These are phyloP conservation scores for Propithecus coquereli DNA, from an alignment of 2,113 vertebrate genomes.

Conservation along the genomic window DNA sequence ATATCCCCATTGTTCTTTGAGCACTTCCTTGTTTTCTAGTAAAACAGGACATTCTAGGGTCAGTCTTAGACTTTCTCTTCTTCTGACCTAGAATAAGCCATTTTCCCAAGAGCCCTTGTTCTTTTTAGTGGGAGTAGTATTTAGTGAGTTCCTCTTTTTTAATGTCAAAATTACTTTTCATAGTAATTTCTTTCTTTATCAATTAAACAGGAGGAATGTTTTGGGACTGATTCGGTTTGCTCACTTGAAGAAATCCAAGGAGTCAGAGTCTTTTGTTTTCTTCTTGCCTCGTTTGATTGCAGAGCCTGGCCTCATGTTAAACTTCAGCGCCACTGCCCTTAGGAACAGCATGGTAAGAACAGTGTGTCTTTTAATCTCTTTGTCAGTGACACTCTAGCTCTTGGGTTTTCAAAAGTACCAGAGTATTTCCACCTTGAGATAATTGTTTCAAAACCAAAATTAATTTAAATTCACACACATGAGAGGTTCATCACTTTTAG, in stretches of 20 bases:
- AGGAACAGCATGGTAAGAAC: conserved; percentile 89
- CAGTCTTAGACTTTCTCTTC: background rate
- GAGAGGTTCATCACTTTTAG: accelerated
- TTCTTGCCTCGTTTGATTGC: conserved; percentile 87
- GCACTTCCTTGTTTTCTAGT: background rate
- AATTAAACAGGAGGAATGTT: conserved; percentile 75
- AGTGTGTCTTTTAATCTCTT: accelerated
- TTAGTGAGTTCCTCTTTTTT: background rate
- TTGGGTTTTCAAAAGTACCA: background rate
- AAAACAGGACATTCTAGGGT: background rate
- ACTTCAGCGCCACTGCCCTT: conserved; percentile 92
- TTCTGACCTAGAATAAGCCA: background rate
- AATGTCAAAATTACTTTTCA: background rate
- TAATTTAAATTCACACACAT: background rate
- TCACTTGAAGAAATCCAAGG: conserved; percentile 74
- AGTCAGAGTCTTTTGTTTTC: conserved; percentile 72
- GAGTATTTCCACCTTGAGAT: background rate
- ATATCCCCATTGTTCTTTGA: background rate
- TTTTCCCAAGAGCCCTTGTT: background rate
- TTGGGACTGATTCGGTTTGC: conserved; percentile 70
- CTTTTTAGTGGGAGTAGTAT: background rate
- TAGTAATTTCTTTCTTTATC: conserved; percentile 53
- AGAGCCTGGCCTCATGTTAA: conserved; percentile 84
- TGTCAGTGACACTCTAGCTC: background rate
- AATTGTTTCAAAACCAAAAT: background rate